Evolutionary conservation across 2,113 vertebrate species (phyloP), one percentile per base, ranked within the genome.

Genomic region (Entomyzon cyanotis): DNA sequence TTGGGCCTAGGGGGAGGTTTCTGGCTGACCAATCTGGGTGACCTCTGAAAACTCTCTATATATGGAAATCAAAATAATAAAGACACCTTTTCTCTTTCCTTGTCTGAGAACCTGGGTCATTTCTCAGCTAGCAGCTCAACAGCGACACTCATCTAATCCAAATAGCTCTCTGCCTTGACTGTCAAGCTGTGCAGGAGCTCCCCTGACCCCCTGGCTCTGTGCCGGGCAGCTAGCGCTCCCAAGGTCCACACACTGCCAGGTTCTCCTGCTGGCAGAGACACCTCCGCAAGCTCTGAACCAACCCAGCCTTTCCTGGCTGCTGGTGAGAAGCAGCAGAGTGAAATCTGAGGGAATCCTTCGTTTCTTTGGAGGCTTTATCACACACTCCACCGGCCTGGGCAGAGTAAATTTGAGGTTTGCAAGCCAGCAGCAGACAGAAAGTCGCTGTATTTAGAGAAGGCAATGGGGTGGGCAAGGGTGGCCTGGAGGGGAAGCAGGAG

Each of bases 81-180:
- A n/a, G n/a, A n/a, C n/a, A n/a, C n/a, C n/a, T n/a, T n/a, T n/a
- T n/a, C n/a, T n/a, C n/a, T n/a, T n/a, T n/a, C n/a, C n/a, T n/a
- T n/a, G n/a, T n/a, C n/a, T n/a, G n/a, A n/a, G n/a, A n/a, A n/a
- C n/a, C n/a, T n/a, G n/a, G n/a, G n/a, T n/a, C n/a, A n/a, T n/a
- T n/a, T n/a, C n/a, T n/a, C n/a, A n/a, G n/a, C n/a, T n/a, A n/a
- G n/a, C n/a, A n/a, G n/a, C n/a, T n/a, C n/a, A n/a, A n/a, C n/a
- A n/a, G n/a, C n/a, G n/a, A n/a, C n/a, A n/a, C 90, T 97, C 94
- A 30, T 91, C 91, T 91, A 94, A 93, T 78, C 64, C 92, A 95
- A 96, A 96, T 24, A 96, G 83, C 87, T 97, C 53, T 59, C 87
- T 94, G 96, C 84, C 68, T 5, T 16, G 76, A 19, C 53, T 46